These are phyloP conservation scores for Branchipolynoe longqiensis DNA, from an alignment of 2,888 invertebrate genomes.

Conservation along the genomic window DNA sequence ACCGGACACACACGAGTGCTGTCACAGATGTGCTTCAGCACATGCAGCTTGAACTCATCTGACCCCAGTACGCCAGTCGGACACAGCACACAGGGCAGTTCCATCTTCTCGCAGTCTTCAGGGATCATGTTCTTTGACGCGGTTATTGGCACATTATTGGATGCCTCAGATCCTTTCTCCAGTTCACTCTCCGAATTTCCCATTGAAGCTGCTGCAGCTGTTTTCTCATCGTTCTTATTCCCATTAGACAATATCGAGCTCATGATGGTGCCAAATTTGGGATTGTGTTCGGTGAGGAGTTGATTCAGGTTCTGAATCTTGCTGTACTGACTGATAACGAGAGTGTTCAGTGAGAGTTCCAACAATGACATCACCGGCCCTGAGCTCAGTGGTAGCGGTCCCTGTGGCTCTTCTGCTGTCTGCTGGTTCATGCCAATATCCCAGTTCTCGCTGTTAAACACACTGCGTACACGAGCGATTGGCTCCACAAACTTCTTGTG, in stretches of 20 bases:
- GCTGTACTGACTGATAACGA: constrained; percentile 10
- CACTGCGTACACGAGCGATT: neutral
- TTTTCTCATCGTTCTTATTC: neutral
- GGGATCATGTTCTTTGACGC: constrained; percentile 15
- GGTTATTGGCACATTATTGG: neutral
- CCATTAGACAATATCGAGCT: constrained; percentile 10
- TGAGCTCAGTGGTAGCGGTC: constrained; percentile 32
- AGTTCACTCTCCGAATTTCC: neutral
- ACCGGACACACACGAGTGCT: constrained; percentile 34
- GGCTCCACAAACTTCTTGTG: constrained; percentile 32
- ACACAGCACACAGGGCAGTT: constrained; percentile 22
- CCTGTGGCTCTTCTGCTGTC: constrained; percentile 18
- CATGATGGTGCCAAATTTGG: constrained; percentile 8
- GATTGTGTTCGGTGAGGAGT: constrained; percentile 23
- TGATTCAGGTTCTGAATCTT: constrained; percentile 28
- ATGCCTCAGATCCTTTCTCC: neutral
- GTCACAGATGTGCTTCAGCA: constrained; percentile 41
- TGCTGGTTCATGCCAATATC: constrained; percentile 25
- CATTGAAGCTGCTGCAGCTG: neutral
- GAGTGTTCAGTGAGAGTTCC: constrained; percentile 34
- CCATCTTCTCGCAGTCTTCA: constrained; percentile 12
- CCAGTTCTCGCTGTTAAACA: constrained; percentile 47
- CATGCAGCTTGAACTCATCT: constrained; percentile 47
- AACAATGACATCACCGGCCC: constrained; percentile 20
- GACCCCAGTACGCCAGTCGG: constrained; percentile 18